phyloP scores from a whole-genome alignment of 2,888 invertebrate genomes.

The Aspidapion aeneum region DNA sequence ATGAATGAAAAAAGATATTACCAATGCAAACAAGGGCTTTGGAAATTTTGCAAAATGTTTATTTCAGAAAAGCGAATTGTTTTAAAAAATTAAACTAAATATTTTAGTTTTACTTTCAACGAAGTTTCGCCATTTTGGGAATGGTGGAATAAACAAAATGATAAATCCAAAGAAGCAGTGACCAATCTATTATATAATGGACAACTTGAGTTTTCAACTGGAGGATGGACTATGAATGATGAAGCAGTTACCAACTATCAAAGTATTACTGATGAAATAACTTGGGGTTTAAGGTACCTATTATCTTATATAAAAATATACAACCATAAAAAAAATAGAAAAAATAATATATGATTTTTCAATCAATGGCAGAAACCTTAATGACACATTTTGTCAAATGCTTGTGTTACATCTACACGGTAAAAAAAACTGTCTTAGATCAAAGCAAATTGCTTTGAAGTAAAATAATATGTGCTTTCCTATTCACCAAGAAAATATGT shows the following conservation, averaged over 20 bases:
- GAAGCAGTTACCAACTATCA: conserved; percentile 65
- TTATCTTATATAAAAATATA: conserved; percentile 31
- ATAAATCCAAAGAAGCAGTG: conserved; percentile 52
- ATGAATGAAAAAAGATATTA: too few species aligned
- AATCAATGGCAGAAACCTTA: not conserved
- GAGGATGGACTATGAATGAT: conserved; percentile 58
- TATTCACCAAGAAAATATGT: too few species aligned
- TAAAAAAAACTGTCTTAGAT: too few species aligned
- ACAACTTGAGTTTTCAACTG: conserved; percentile 57
- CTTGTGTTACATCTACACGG: too few species aligned
- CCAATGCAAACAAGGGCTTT: too few species aligned
- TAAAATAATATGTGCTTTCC: too few species aligned
- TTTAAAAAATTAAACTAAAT: too few species aligned
- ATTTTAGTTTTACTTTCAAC: conserved; percentile 67
- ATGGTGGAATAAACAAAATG: conserved; percentile 70
- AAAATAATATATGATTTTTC: not conserved
- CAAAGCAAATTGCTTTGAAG: too few species aligned
- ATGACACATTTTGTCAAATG: too few species aligned
- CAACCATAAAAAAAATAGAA: not conserved
- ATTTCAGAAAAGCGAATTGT: too few species aligned
- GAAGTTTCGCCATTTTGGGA: conserved; percentile 75
- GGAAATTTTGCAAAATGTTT: too few species aligned
- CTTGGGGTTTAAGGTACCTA: conserved; percentile 59
- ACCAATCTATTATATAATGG: conserved; percentile 55
- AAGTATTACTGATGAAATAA: conserved; percentile 65